Evolutionary conservation across 2,888 invertebrate species (phyloP), one percentile per base, ranked within the genome.

Genomic region (Ischnus inquisitorius): DNA sequence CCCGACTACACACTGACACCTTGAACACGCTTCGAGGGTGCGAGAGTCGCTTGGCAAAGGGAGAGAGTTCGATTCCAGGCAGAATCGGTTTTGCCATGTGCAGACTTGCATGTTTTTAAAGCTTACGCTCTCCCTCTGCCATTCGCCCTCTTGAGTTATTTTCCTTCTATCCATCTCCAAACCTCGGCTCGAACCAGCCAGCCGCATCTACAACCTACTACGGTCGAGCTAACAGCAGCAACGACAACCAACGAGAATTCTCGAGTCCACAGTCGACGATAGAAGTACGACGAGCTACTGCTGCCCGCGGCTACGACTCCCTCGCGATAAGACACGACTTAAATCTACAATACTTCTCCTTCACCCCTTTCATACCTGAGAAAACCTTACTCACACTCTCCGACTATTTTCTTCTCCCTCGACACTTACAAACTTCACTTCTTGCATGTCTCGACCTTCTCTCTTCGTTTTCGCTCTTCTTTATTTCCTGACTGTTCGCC

Each of bases 291-390:
- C 74, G 80, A 75, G 75, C 71, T 74, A 28, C 69, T 79, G 76
- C 76, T 71, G 83, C 87, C 88, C 83, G 82, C 83, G 85, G 91
- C 89, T 88, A 91, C 83, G 83, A 88, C 88, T 89, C 88, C 88
- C 88, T 76, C 88, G 91, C 87, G 91, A 91, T 91, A 91, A 91
- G 91, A 90, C 91, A 91, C 90, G 90, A 89, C 89, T 91, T 87
- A 89, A 90, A 91, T 91, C 89, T 87, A 90, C 88, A 89, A 90
- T 89, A 88, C 88, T 87, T 88, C 85, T 76, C 25, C 65, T 72
- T 75, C 60, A 62, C 68, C 79, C 65, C 57, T 57, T 25, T 19
- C 43, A 69, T 57, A 6, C 34, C 60, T 25, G n/a, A 8, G 41
- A 16, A 78, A 60, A 12, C 67, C 41, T 75, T 64, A 48, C 72